Conservation (phyloP, 2,888 invertebrate genomes). For the Sarcophaga variegata region DNA sequence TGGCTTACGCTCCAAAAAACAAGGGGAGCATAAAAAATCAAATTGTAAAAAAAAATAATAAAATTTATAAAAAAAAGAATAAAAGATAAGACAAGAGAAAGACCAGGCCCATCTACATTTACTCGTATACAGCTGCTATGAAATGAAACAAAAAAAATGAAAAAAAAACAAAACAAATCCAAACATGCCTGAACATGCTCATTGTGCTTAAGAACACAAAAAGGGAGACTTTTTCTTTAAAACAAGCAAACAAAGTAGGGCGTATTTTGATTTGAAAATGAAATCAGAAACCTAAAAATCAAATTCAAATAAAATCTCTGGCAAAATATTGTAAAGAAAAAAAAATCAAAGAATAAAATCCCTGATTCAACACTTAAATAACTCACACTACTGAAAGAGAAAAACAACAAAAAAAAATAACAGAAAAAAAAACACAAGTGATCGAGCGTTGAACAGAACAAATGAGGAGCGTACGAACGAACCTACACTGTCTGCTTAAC, state of each 20-base stretch:
- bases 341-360: background rate
- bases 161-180: slow-evolving; percentile 17
- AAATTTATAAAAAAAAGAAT: slow-evolving; percentile 28
- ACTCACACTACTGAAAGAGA: background rate
- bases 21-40: slow-evolving; percentile 57
- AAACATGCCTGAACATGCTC: slow-evolving; percentile 60
- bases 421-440: background rate
- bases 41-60: background rate
- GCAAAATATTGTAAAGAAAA: background rate
- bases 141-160: background rate
- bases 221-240: slow-evolving; percentile 5
- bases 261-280: background rate
- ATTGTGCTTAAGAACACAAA: slow-evolving; percentile 27
- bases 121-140: background rate
- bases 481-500: slow-evolving; percentile 58
- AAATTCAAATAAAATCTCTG: slow-evolving; percentile 17
- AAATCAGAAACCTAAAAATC: slow-evolving; percentile 53
- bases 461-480: slow-evolving; percentile 18
- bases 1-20: background rate
- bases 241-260: slow-evolving; percentile 18
- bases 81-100: slow-evolving; percentile 49
- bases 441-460: background rate
- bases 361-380: background rate
- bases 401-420: background rate
- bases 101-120: slow-evolving; percentile 3